Base-by-base conservation (phyloP, 2,113 vertebrate genomes). In the Dromaius novaehollandiae region DNA sequence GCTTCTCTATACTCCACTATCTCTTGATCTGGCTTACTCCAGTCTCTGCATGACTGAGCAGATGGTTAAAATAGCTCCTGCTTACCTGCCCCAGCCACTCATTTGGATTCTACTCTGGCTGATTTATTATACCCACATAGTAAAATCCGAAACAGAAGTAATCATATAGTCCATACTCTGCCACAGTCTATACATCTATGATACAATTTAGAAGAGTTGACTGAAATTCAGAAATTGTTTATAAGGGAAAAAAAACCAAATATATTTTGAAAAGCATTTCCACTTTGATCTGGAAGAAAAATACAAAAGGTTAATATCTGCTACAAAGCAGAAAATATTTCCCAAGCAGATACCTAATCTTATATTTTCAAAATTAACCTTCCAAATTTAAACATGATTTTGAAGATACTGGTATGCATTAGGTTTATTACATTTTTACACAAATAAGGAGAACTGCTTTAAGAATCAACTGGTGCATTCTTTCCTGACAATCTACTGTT, bases 21-120 rank as follows among this genome's bases (percentile, higher is more conserved):
- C 4, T 93, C 74, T 40, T 28, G 1, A 15, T 74, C 18, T 69
- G 13, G 12, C 7, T 78, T 40, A 1, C 65, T 76, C 10, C 30
- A 58, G n/a, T 6, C 6, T 12, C 20, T 88, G 26, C 6, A n/a
- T 40, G 42, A 21, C 2, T 14, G 82, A 82, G 6, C 7, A 38
- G 7, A 11, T 2, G 0, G 6, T 30, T 79, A 55, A 93, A 93
- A 13, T 6, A 70, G 5, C 5, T 71, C 20, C 61, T 61, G 16
- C 19, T 32, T 87, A 77, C 75, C 58, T 10, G 9, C 0, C 3
- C 5, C 7, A 77, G 5, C 4, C 0, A 1, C 28, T 30, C 61
- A 56, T 13, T 30, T 2, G 26, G 16, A 46, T 55, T 64, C 14
- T 83, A 2, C 32, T 89, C 13, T 48, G 7, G 11, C 26, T 58